Evolutionary conservation across 2,113 vertebrate species (phyloP).

Genomic region (Parus major): DNA sequence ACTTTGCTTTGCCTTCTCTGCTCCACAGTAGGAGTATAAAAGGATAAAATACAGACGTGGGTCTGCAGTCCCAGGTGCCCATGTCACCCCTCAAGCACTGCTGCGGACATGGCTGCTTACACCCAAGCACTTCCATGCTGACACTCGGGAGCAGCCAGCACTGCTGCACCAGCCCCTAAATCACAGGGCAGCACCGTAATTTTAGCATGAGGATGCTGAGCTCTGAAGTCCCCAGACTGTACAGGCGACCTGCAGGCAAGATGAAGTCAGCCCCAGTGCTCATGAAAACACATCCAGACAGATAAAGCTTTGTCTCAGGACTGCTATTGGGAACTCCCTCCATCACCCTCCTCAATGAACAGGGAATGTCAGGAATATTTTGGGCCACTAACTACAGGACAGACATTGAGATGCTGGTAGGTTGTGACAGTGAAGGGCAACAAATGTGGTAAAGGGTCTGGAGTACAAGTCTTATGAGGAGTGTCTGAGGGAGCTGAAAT

Average conservation of each 20-base stretch:
- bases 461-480: neutral
- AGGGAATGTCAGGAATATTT: neutral
- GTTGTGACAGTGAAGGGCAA: neutral
- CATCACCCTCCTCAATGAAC: neutral
- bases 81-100: fast-evolving
- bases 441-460: neutral
- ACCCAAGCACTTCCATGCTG: neutral
- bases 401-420: neutral
- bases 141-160: neutral
- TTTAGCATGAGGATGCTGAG: neutral
- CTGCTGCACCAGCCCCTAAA: neutral
- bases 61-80: neutral
- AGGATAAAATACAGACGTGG: neutral
- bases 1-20: neutral
- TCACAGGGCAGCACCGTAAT: neutral
- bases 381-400: neutral
- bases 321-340: neutral
- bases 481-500: neutral
- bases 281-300: neutral
- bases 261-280: neutral
- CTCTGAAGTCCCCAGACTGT: neutral
- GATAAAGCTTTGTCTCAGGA: neutral
- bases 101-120: fast-evolving
- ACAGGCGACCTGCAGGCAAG: neutral
- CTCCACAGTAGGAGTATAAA: neutral